Percentiles rank a stretch among this genome's conserved stretches.
Conservation (phyloP, 2,113 vertebrate genomes). For the Cyphomyrus plagiostoma region DNA sequence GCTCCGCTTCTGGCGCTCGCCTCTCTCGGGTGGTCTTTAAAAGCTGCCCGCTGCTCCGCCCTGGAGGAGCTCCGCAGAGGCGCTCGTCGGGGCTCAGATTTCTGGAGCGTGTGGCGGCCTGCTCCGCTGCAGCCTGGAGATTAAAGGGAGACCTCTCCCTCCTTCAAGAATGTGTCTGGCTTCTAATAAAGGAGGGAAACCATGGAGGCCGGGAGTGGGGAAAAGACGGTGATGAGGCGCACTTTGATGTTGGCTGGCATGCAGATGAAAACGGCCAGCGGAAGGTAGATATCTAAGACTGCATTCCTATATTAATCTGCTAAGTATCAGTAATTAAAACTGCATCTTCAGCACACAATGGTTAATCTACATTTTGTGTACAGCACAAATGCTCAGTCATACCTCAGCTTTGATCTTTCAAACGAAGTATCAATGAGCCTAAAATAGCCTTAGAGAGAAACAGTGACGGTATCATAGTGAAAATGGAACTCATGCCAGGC, state of each 20-base stretch:
- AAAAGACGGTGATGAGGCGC: not conserved
- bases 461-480: not conserved
- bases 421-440: not conserved
- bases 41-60: not conserved
- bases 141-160: not conserved
- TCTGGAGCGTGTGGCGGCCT: not conserved
- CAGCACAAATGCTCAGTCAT: not conserved
- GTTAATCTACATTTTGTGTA: not conserved
- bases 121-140: not conserved
- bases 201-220: not conserved
- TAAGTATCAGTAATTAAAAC: not conserved
- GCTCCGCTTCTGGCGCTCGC: not conserved
- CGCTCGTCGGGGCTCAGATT: not conserved
- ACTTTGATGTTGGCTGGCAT: not conserved
- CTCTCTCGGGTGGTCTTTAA: not conserved
- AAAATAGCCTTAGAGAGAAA: not conserved
- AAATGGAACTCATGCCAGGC: not conserved
- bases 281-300: not conserved
- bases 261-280: not conserved
- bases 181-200: not conserved
- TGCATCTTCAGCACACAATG: not conserved
- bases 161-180: not conserved
- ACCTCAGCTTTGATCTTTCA: not conserved
- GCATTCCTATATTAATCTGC: not conserved
- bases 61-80: not conserved